Percentiles rank a stretch among this genome's conserved stretches.
phyloP scores from a whole-genome alignment of 2,797 vertebrate genomes.

The Coluber constrictor region DNA sequence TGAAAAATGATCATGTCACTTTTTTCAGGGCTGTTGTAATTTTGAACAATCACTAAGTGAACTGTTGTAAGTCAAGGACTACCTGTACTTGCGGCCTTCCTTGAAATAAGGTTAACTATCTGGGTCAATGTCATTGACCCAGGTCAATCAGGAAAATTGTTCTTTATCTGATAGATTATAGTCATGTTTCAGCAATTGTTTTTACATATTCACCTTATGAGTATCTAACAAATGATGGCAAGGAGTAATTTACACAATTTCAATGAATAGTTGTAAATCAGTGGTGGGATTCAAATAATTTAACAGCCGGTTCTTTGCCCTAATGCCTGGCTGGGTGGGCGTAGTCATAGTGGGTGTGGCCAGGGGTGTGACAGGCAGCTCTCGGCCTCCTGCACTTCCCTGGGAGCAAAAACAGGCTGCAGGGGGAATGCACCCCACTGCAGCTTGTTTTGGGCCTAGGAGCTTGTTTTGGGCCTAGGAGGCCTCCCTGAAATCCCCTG shows the following conservation, averaged over 20 bases:
- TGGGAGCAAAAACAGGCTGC: too few species aligned
- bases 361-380: too few species aligned
- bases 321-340: too few species aligned
- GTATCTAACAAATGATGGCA: not conserved
- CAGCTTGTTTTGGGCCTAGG: too few species aligned
- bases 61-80: not conserved
- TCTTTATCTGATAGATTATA: not conserved
- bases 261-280: not conserved
- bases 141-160: not conserved
- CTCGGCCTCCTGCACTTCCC: too few species aligned
- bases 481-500: too few species aligned
- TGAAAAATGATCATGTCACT: not conserved
- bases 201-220: not conserved
- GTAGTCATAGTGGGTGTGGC: too few species aligned
- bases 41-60: not conserved
- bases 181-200: not conserved
- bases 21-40: not conserved
- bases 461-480: too few species aligned
- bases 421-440: too few species aligned
- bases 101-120: not conserved
- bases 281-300: too few species aligned
- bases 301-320: too few species aligned
- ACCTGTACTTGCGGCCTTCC: not conserved
- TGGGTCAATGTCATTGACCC: not conserved
- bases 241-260: not conserved